Percentiles rank a stretch among this genome's conserved stretches.
phyloP scores from a whole-genome alignment of 2,888 invertebrate species.

The Eupithecia tripunctaria region DNA sequence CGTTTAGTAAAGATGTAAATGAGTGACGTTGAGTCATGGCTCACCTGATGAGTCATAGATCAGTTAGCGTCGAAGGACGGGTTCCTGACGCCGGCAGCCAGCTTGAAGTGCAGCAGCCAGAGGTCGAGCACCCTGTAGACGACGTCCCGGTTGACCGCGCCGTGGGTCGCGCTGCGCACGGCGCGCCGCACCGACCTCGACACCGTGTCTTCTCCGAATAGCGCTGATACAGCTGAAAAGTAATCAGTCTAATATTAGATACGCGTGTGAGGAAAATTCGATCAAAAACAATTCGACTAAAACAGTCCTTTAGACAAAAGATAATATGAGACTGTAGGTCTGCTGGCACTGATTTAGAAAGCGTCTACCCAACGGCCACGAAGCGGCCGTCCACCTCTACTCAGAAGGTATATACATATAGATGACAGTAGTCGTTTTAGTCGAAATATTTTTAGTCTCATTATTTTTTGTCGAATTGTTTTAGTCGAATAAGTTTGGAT shows the following conservation, averaged over 20 bases:
- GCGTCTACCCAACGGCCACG: too few relatives aligned
- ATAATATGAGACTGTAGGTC: too few relatives aligned
- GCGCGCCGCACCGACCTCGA: constrained; percentile 50
- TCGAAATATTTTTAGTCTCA: too few relatives aligned
- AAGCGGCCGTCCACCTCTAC: too few relatives aligned
- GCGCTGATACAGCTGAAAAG: constrained; percentile 56
- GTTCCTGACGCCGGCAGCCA: constrained; percentile 59
- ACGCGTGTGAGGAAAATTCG: too few relatives aligned
- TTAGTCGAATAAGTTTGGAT: too few relatives aligned
- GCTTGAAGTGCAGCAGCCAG: constrained; percentile 64
- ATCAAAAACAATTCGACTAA: too few relatives aligned
- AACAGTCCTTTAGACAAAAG: too few relatives aligned
- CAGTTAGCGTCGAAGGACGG: constrained; percentile 66
- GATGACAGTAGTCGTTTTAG: too few relatives aligned
- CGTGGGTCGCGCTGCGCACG: constrained; percentile 60
- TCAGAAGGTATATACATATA: too few relatives aligned
- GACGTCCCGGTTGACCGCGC: constrained; percentile 64
- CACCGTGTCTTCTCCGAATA: constrained; percentile 66
- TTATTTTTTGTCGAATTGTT: too few relatives aligned
- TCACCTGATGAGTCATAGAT: constrained; percentile 1
- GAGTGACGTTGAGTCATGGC: not conserved
- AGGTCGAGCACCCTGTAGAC: constrained; percentile 64
- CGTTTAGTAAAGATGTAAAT: not conserved
- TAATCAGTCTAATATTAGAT: not conserved
- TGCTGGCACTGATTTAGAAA: too few relatives aligned